Conservation (phyloP, 2,888 invertebrate genomes). For the Timandra comae region DNA sequence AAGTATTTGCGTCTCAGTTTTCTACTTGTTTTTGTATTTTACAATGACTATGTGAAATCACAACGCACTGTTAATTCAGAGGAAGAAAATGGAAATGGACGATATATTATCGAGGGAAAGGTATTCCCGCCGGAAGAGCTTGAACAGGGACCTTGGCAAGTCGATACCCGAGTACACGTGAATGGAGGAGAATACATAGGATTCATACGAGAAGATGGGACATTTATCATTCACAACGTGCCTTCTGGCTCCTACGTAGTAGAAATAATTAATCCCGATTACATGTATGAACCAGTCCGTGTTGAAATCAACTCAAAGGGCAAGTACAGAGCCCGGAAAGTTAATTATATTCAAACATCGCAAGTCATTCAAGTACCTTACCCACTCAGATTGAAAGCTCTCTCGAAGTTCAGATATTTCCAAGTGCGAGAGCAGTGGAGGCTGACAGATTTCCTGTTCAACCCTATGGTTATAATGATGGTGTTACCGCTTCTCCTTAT, state of each 20-base stretch:
- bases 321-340: constrained; percentile 95
- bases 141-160: constrained; percentile 82
- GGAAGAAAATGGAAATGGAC: constrained; percentile 66
- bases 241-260: constrained; percentile 95
- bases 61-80: constrained; percentile 39
- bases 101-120: constrained; percentile 88
- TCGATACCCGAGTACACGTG: constrained; percentile 85
- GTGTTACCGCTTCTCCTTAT: constrained; percentile 92
- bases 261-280: constrained; percentile 93
- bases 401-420: constrained; percentile 90
- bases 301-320: constrained; percentile 99
- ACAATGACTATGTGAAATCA: background rate
- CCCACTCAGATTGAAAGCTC: constrained; percentile 91
- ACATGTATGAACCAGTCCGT: constrained; percentile 93
- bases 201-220: constrained; percentile 93
- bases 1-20: too few relatives aligned
- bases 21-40: too few relatives aligned
- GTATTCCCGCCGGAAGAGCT: constrained; percentile 84
- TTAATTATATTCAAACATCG: constrained; percentile 95
- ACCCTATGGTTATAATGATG: constrained; percentile 99
- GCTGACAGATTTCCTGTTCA: constrained; percentile 96
- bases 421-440: constrained; percentile 97
- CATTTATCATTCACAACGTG: constrained; percentile 91
- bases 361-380: constrained; percentile 94
- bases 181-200: constrained; percentile 94